A percentile compares a stretch with the other conserved stretches of the same genome.
Conservation (phyloP, 23 tunicate species). For the Trididemnum nubilum region DNA sequence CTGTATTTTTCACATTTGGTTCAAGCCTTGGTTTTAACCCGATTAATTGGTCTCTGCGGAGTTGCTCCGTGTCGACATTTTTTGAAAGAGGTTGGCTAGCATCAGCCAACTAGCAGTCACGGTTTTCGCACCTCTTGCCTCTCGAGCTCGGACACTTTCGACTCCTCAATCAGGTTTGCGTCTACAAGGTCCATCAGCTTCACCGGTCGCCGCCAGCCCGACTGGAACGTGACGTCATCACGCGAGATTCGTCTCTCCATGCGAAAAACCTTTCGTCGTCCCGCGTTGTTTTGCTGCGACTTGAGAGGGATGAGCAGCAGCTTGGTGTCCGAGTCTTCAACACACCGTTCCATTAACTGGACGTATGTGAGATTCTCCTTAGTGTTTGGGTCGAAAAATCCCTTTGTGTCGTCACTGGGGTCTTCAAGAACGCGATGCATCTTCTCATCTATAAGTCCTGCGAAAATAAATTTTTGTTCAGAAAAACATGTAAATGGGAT, state of each 20-base stretch:
- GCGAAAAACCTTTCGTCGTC: background rate
- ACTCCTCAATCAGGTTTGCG: constrained; percentile 60
- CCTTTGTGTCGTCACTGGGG: constrained; percentile 82
- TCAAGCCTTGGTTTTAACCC: too few species aligned
- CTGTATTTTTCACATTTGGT: too few species aligned
- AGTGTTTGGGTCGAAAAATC: constrained; percentile 94
- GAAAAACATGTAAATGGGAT: too few species aligned
- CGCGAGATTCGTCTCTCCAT: constrained; percentile 39
- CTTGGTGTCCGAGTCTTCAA: constrained; percentile 72
- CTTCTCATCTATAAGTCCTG: constrained; percentile 86
- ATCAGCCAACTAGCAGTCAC: too few species aligned
- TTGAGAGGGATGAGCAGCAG: constrained; percentile 62
- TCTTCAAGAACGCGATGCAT: constrained; percentile 67
- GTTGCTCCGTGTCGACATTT: too few species aligned
- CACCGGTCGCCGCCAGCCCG: constrained; percentile 92
- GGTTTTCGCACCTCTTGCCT: constrained; percentile 16
- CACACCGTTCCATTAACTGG: constrained; percentile 79
- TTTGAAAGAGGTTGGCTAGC: too few species aligned
- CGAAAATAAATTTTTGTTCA: too few species aligned
- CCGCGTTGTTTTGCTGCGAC: too few species aligned
- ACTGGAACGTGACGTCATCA: constrained; percentile 72
- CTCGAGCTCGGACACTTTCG: constrained; percentile 60
- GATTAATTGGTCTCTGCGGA: too few species aligned
- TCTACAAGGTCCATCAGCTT: constrained; percentile 63
- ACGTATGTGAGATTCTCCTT: constrained; percentile 80